phyloP scores from a whole-genome alignment of 2,797 vertebrate species.

The Leucoraja ocellata region DNA sequence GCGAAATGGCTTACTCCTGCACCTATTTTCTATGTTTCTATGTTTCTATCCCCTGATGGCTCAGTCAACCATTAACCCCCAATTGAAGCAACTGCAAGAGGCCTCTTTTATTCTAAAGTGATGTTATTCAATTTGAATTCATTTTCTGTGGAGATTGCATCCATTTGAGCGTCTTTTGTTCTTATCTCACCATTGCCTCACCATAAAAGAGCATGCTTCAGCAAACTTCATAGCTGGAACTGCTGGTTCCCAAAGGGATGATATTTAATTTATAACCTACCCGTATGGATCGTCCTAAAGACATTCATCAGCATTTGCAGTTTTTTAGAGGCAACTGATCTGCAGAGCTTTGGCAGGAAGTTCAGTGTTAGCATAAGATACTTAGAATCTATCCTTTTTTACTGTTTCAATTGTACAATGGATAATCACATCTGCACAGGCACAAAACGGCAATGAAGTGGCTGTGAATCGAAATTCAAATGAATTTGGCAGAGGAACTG shows the following conservation, averaged over 20 bases:
- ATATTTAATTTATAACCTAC: not conserved
- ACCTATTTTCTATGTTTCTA: too few species aligned
- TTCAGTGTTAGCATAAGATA: not conserved
- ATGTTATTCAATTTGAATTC: not conserved
- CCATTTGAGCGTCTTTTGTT: not conserved
- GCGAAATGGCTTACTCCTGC: too few species aligned
- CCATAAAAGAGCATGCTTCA: not conserved
- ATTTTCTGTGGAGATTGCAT: not conserved
- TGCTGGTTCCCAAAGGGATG: not conserved
- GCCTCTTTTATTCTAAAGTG: not conserved
- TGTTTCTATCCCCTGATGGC: too few species aligned
- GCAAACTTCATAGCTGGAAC: not conserved
- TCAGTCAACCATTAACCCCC: not conserved
- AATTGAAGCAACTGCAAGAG: not conserved
- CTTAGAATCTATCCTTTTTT: too few species aligned
- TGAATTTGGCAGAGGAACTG: not conserved
- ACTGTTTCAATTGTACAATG: not conserved
- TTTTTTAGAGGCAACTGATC: not conserved
- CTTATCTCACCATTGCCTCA: not conserved
- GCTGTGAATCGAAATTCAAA: not conserved
- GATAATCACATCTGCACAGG: not conserved
- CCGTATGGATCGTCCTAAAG: not conserved
- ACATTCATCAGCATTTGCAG: not conserved
- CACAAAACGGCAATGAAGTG: not conserved
- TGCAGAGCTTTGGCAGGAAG: not conserved